Conservation (phyloP, 2,797 vertebrate species). For the Karalla daura region DNA sequence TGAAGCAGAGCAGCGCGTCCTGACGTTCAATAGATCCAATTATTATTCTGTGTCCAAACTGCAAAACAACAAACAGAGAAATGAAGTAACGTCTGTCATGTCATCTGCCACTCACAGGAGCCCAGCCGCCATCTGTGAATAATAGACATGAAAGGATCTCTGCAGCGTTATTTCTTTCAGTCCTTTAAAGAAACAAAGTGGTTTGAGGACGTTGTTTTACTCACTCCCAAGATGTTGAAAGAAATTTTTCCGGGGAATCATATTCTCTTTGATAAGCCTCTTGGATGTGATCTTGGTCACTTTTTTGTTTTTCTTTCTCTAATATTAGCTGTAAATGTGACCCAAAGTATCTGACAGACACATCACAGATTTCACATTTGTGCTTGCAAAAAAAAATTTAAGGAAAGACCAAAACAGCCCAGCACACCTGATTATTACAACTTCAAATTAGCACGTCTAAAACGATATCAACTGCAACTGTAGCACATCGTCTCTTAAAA, state of each 20-base stretch:
- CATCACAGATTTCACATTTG: not conserved
- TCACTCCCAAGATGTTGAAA: slow-evolving; percentile 11
- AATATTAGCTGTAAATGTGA: not conserved
- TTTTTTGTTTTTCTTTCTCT: slow-evolving; percentile 19
- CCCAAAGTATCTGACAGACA: not conserved
- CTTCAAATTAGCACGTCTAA: no score
- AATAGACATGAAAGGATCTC: slow-evolving; percentile 53
- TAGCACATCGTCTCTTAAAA: no score
- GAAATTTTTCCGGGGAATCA: not conserved
- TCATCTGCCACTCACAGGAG: slow-evolving; percentile 67
- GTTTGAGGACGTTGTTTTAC: slow-evolving; percentile 30
- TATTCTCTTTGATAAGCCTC: slow-evolving; percentile 10
- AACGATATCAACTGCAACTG: no score
- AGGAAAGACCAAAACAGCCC: no score
- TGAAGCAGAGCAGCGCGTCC: slow-evolving; percentile 4
- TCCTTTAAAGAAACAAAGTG: slow-evolving; percentile 46
- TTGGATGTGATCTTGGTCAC: slow-evolving; percentile 15
- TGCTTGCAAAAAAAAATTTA: no score
- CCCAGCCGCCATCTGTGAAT: slow-evolving; percentile 60
- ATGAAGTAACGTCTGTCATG: slow-evolving; percentile 70
- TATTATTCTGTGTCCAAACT: slow-evolving; percentile 64
- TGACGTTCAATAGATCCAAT: slow-evolving; percentile 51
- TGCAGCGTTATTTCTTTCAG: slow-evolving; percentile 41
- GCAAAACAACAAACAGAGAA: slow-evolving; percentile 60
- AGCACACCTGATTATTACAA: no score